Evolutionary conservation across 2,888 invertebrate genomes (phyloP), one percentile per base, ranked within the genome.

Genomic region (Cataglyphis rosenhaueri): DNA sequence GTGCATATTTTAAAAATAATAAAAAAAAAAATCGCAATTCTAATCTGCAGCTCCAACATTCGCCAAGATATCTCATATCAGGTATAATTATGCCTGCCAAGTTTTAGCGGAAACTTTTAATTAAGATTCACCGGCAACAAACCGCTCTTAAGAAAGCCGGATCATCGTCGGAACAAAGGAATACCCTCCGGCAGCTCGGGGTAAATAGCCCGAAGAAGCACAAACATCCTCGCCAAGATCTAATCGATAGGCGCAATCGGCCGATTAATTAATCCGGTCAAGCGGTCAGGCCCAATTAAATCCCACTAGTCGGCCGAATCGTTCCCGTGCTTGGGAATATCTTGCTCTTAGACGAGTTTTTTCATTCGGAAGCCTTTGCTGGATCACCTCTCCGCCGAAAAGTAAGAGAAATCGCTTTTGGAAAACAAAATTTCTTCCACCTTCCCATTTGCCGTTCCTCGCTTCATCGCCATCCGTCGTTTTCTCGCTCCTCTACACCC

Each of bases 281-380:
- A 91, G 87, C 86, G 87, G 88, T 86, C 89, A 89, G 86, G 88
- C 88, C 88, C 92, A 91, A 92, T 92, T 92, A 92, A 91, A 91
- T 90, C 75, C 71, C 32, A 29, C 15, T 70, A 74, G 78, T 76
- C 85, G 85, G 79, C 65, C 84, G 74, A 55, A 57, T 65, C 35
- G 70, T 32, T 74, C 18, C 15, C 81, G 83, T 59, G 84, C 62
- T 84, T 74, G 84, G 85, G 85, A 87, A 18, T 52, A 38, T 81
- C 65, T 62, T 73, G 62, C 82, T 52, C 86, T 82, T 78, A 64
- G 35, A 55, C 68, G 82, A 86, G 86, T 86, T 88, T 88, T 87
- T 89, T 59, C 70, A n/a, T 32, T 3, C 57, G 41, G n/a, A 78
- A 78, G 29, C 29, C 1, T 29, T 29, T 29, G 29, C 29, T 32